Percentiles rank a stretch among this genome's conserved stretches.
Evolutionary conservation across 2,113 vertebrate genomes (phyloP).

Genomic region (Coracopsis vasa): DNA sequence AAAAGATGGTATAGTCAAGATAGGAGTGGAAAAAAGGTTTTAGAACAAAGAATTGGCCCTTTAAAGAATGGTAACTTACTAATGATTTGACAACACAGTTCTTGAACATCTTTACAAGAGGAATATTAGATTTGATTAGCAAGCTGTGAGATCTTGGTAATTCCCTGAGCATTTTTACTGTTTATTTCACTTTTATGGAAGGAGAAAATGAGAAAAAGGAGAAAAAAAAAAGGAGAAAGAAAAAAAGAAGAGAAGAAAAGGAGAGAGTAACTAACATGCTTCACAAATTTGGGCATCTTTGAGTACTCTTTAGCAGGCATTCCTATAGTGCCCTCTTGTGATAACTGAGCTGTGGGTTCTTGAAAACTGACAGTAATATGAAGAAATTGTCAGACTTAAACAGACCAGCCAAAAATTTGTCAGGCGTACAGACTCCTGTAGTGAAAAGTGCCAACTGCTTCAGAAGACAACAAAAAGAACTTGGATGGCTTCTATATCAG

Average conservation of each 20-base stretch:
- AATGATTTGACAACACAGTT: background rate
- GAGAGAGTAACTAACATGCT: background rate
- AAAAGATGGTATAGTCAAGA: background rate
- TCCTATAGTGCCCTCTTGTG: slow-evolving; percentile 34
- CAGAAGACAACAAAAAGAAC: background rate
- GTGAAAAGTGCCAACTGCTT: background rate
- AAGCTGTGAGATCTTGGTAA: background rate
- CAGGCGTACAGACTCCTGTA: background rate
- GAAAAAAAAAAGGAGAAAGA: background rate
- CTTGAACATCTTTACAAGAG: background rate
- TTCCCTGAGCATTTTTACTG: background rate
- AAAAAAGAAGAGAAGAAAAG: background rate
- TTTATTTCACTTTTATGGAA: background rate
- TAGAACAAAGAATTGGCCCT: background rate
- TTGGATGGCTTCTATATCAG: background rate
- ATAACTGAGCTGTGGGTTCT: background rate
- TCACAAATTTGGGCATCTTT: background rate
- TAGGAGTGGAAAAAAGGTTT: background rate
- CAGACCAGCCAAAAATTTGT: background rate
- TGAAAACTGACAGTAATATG: background rate
- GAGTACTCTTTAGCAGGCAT: background rate
- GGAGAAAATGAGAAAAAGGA: background rate
- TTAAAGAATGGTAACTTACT: background rate
- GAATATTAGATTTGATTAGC: background rate
- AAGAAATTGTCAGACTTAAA: background rate